Percentiles rank a stretch among this genome's conserved stretches.
Conservation (phyloP, 2,113 vertebrate genomes). For the Embiotoca jacksoni region DNA sequence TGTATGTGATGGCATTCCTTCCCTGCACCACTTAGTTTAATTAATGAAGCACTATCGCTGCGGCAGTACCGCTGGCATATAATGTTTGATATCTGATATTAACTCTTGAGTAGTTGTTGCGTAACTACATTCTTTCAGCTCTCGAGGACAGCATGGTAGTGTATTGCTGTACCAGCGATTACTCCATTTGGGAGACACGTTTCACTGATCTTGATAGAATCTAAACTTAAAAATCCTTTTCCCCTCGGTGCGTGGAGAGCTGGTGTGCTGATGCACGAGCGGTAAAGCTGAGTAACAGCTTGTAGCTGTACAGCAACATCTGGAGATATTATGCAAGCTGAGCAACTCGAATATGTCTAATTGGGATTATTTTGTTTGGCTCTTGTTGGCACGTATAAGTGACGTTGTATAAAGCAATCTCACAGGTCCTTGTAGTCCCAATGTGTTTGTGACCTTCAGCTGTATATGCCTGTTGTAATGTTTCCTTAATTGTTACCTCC, state of each 20-base stretch:
- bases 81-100: constrained; percentile 25
- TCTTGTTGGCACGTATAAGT: neutral
- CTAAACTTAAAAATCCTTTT: neutral
- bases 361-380: constrained; percentile 5
- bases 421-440: too few relatives aligned
- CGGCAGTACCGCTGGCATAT: neutral
- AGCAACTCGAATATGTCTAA: constrained; percentile 10
- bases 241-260: neutral
- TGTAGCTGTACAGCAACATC: constrained; percentile 2
- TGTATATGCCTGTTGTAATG: too few relatives aligned
- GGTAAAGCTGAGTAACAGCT: neutral
- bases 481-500: too few relatives aligned
- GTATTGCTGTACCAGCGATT: neutral
- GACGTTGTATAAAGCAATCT: neutral
- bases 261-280: neutral
- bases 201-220: neutral
- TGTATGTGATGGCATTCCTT: constrained; percentile 19
- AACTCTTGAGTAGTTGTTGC: constrained; percentile 15
- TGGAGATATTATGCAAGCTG: constrained; percentile 25
- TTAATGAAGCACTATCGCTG: constrained; percentile 24
- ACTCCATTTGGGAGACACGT: neutral
- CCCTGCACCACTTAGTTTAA: constrained; percentile 18
- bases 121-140: neutral
- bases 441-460: neutral
- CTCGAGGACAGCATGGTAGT: neutral